Evolutionary conservation across 2,888 invertebrate species (phyloP).

Genomic region (Microctonus hyperodae): DNA sequence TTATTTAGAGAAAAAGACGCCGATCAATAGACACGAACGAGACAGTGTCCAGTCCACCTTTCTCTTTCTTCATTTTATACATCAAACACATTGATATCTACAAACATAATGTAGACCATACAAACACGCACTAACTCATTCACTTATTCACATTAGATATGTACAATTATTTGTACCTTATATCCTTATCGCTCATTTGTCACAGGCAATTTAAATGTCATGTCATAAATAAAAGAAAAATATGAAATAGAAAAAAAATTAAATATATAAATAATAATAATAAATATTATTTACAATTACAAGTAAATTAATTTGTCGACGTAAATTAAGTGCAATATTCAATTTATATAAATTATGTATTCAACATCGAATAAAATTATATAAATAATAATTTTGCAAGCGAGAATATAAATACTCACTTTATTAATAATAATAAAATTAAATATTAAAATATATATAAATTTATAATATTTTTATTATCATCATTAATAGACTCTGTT

Average conservation of each 20-base stretch:
- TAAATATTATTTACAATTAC: background rate
- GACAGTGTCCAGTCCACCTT: constrained; percentile 17
- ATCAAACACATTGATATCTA: background rate
- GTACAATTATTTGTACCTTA: constrained; percentile 3
- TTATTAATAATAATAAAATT: too few species aligned
- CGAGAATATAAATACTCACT: too few species aligned
- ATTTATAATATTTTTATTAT: background rate
- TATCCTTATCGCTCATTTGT: constrained; percentile 13
- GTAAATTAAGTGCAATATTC: background rate
- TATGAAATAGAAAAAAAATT: background rate
- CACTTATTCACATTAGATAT: background rate
- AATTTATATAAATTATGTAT: background rate
- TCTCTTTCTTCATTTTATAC: constrained; percentile 12
- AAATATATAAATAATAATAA: background rate
- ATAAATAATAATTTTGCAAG: too few species aligned
- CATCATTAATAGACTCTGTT: background rate
- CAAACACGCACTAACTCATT: too few species aligned
- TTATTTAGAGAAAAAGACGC: background rate
- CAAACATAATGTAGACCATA: background rate
- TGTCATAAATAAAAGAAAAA: background rate
- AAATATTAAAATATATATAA: too few species aligned
- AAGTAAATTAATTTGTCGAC: background rate
- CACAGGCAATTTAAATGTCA: constrained; percentile 13
- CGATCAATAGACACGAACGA: constrained; percentile 22
- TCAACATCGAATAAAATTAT: too few species aligned